Conservation (phyloP, 2,888 invertebrate genomes). For the Ochropleura leucogaster region DNA sequence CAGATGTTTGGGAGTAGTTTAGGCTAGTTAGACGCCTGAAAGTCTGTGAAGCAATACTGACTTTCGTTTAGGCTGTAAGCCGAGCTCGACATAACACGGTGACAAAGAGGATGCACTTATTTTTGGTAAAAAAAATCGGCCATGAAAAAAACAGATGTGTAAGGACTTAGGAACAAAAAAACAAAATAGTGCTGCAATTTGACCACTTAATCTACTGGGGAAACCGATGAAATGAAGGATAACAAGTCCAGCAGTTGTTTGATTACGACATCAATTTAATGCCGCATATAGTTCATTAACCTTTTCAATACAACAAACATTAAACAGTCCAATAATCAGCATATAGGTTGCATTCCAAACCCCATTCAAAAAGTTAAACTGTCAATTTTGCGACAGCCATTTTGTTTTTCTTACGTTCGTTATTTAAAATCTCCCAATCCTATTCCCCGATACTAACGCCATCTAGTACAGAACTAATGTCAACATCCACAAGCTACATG, state of each 20-base stretch:
- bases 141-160: too few species aligned
- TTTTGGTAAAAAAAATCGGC: too few species aligned
- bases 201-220: not conserved
- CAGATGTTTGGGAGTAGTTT: too few species aligned
- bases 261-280: not conserved
- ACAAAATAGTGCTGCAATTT: not conserved
- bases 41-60: too few species aligned
- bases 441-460: slow-evolving; percentile 49
- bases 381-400: not conserved
- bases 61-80: too few species aligned
- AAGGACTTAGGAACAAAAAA: too few species aligned
- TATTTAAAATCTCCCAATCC: slow-evolving; percentile 27
- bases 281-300: slow-evolving; percentile 23
- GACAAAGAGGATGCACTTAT: too few species aligned
- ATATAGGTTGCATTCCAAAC: not conserved
- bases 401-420: slow-evolving; percentile 19
- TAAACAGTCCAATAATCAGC: too few species aligned
- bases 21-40: too few species aligned
- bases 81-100: too few species aligned
- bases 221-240: not conserved
- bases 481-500: slow-evolving; percentile 57
- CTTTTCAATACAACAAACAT: slow-evolving; percentile 1
- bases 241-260: not conserved
- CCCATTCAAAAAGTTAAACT: not conserved
- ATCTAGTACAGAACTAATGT: slow-evolving; percentile 55